Percentiles rank a stretch among this genome's conserved stretches.
Evolutionary conservation across 2,888 invertebrate species (phyloP).

Genomic region (Lordiphosa fenestrarum): DNA sequence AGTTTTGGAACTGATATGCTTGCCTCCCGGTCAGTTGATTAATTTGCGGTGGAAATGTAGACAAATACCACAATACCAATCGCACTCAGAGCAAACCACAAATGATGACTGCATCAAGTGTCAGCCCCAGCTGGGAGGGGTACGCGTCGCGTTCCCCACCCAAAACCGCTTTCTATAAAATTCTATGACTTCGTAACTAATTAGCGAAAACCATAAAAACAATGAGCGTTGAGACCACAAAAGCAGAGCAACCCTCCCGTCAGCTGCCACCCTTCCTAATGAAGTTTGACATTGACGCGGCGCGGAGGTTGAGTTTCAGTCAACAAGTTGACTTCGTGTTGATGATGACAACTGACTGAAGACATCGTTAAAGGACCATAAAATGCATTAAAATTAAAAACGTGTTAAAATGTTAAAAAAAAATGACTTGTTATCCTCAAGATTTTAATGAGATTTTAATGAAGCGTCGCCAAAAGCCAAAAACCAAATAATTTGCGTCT

Average conservation of each 20-base stretch:
- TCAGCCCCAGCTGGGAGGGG: background rate
- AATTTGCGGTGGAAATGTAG: conserved; percentile 23
- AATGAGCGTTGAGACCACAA: conserved; percentile 54
- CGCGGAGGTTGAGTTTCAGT: conserved; percentile 23
- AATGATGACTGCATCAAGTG: conserved; percentile 46
- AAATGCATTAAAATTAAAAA: conserved; percentile 77
- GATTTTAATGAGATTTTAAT: conserved; percentile 64
- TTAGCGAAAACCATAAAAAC: conserved; percentile 77
- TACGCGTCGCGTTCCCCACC: too few species aligned
- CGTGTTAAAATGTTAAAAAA: conserved; percentile 72
- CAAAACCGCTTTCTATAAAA: conserved; percentile 62
- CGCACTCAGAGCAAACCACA: conserved; percentile 19
- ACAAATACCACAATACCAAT: conserved; percentile 7
- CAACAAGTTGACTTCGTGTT: conserved; percentile 60
- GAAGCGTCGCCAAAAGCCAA: conserved; percentile 39
- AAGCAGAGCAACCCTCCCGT: conserved; percentile 31
- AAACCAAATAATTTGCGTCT: conserved; percentile 47
- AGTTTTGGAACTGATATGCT: conserved; percentile 12
- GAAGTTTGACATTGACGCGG: conserved; percentile 63
- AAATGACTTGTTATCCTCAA: conserved; percentile 37
- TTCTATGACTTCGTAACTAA: conserved; percentile 78
- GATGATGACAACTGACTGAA: conserved; percentile 31
- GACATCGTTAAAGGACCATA: conserved; percentile 61
- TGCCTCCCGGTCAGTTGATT: conserved; percentile 20
- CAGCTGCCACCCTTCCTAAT: conserved; percentile 45